Evolutionary conservation across 2,797 vertebrate genomes (phyloP).

Genomic region (Okamejei kenojei): DNA sequence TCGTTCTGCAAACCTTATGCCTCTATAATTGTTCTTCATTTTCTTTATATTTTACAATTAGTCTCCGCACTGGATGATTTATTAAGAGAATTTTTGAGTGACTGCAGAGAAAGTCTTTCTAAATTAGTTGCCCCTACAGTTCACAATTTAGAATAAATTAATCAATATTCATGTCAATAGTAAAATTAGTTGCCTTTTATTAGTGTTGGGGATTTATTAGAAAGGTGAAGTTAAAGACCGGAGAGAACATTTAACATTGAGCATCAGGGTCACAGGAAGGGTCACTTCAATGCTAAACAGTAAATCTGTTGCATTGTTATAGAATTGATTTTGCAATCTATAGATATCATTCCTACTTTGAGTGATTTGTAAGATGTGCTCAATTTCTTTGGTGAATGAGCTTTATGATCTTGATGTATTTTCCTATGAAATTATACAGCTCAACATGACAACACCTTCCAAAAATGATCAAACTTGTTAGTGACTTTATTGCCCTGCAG

Average conservation of each 20-base stretch:
- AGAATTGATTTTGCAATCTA: conserved; percentile 46
- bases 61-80: conserved; percentile 42
- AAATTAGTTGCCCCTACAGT: conserved; percentile 63
- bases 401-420: conserved; percentile 21
- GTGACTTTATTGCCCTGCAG: background rate
- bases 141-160: conserved; percentile 67
- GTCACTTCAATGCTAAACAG: conserved; percentile 55
- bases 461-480: background rate
- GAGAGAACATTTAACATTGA: conserved; percentile 63
- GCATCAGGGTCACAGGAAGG: conserved; percentile 67
- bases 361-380: background rate
- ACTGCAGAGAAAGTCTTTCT: conserved; percentile 51
- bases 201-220: conserved; percentile 59
- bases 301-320: conserved; percentile 55
- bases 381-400: background rate
- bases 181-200: conserved; percentile 57
- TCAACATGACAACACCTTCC: background rate
- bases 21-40: background rate
- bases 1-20: background rate
- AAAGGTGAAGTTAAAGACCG: conserved; percentile 63
- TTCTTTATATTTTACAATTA: conserved; percentile 1
- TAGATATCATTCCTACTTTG: conserved; percentile 13
- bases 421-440: background rate
- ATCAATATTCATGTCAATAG: conserved; percentile 67
- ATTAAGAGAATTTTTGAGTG: conserved; percentile 51